Evolutionary conservation across 2,797 vertebrate genomes (phyloP).

Genomic region (Psittacula echo): DNA sequence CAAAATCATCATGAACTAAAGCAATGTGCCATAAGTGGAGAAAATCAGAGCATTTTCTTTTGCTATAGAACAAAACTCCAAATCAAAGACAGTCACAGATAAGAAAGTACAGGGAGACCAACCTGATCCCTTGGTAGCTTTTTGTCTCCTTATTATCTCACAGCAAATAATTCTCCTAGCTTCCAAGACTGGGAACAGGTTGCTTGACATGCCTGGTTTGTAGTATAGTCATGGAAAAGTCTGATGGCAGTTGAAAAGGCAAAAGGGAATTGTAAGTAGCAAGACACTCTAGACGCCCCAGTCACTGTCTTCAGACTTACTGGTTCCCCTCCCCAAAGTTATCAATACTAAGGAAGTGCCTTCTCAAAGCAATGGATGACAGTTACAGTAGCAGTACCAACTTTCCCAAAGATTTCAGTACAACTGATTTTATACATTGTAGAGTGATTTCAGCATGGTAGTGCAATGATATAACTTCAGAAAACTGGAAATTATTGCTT

Average conservation of each 20-base stretch:
- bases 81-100: neutral
- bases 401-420: neutral
- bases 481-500: neutral
- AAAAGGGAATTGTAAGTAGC: neutral
- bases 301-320: neutral
- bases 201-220: neutral
- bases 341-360: neutral
- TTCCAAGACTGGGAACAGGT: neutral
- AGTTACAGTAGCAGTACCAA: neutral
- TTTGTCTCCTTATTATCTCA: neutral
- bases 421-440: neutral
- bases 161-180: neutral
- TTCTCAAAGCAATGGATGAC: neutral
- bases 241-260: neutral
- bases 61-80: neutral
- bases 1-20: neutral
- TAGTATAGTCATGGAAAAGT: neutral
- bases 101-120: neutral
- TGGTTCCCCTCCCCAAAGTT: neutral
- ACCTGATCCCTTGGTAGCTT: neutral
- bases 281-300: neutral
- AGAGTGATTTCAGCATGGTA: neutral
- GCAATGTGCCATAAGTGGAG: neutral
- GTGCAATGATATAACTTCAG: neutral
- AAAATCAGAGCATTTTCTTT: neutral